phyloP scores from a whole-genome alignment of 1,140 invertebrate species.

The Centruroides sculpturatus region DNA sequence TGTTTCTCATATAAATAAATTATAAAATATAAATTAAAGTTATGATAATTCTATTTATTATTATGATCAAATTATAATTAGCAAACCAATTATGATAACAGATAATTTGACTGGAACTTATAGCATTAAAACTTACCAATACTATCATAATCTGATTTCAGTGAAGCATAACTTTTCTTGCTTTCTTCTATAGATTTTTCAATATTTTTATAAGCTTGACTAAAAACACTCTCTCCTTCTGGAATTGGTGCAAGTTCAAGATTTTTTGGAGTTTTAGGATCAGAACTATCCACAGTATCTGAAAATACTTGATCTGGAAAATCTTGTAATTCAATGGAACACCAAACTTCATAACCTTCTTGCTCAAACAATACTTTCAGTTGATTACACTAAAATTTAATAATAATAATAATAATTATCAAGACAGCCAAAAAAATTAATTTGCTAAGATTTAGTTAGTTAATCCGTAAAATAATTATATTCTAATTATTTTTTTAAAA shows the following conservation, averaged over 20 bases:
- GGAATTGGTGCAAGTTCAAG: conserved; percentile 13
- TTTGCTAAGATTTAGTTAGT: too few species aligned
- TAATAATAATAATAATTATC: background rate
- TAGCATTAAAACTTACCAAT: background rate
- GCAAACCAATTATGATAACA: too few species aligned
- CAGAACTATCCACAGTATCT: background rate
- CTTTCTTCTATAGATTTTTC: conserved; percentile 11
- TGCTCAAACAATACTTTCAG: conserved; percentile 21
- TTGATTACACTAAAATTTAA: conserved; percentile 5
- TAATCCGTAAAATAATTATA: too few species aligned
- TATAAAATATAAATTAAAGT: too few species aligned
- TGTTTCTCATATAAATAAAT: too few species aligned
- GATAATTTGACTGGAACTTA: too few species aligned
- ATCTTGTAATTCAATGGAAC: conserved; percentile 21
- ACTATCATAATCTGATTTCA: background rate
- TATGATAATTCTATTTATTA: too few species aligned
- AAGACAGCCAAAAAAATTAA: too few species aligned
- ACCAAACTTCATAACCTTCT: conserved; percentile 25
- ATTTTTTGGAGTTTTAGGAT: conserved; percentile 8
- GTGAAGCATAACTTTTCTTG: conserved; percentile 3
- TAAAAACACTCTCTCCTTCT: conserved; percentile 14
- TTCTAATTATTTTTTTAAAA: too few species aligned
- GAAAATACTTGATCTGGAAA: background rate
- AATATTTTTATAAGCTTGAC: conserved; percentile 1
- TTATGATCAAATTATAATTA: too few species aligned